Base-by-base conservation (phyloP, 2,888 invertebrate genomes). In the Plagiodera versicolora region DNA sequence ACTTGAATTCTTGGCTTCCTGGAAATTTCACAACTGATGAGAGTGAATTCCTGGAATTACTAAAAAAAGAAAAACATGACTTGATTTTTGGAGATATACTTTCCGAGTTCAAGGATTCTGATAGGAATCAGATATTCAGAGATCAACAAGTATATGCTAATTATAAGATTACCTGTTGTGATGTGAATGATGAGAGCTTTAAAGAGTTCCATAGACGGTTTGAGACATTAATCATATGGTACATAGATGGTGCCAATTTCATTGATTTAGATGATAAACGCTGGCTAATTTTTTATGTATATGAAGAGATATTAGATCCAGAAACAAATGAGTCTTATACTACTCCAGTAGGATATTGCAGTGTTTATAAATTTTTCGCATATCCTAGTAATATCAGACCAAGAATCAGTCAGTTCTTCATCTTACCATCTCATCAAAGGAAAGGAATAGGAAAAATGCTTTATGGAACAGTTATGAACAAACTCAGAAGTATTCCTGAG, bases 181-280 rank as follows among this genome's bases (percentile, higher is more conserved):
- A 90, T 72, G 86, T 87, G 67, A 85, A 85, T 11, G 85, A 85
- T 53, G 86, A 88, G 0, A 88, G 89, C 0, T 97, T 96, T 77
- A 77, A 87, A 20, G 83, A 85, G 3, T 97, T 89, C 77, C 94
- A 97, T 77, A 84, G 88, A 67, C 85, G 92, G 55, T 82, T 98
- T 69, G 95, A 98, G 81, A 93, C 95, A 0, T 94, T 97, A 75
- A 84, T 98, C 9, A 81, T 97, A 61, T 98, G 95, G 92, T 98
- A 90, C 80, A 94, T 99, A 68, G 98, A 99, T 83, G 97, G 94
- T 11, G 97, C 96, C 0, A 93, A 92, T 32, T 96, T 90, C 75
- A 94, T 99, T 69, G 97, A 98, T 80, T 84, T 89, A 2, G 92
- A 94, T 77, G 98, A 99, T 82, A 88, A 91, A 11, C 89, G 90